A percentile compares a stretch with the other conserved stretches of the same genome.
These are phyloP conservation scores for Rhincodon typus DNA, from an alignment of 2,797 vertebrate species.

Conservation along the genomic window DNA sequence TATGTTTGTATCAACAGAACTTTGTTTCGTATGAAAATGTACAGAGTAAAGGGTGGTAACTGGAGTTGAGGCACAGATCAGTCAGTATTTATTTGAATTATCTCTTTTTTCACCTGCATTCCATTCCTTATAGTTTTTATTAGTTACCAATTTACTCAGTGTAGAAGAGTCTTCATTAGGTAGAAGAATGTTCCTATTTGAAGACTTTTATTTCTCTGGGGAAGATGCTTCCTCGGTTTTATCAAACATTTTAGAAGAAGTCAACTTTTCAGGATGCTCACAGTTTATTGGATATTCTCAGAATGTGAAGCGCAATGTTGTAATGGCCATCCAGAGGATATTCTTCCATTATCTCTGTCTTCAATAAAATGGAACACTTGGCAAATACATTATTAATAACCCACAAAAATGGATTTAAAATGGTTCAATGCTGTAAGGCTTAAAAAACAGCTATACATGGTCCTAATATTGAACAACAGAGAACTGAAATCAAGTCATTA, in stretches of 20 bases:
- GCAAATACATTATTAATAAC: constrained; percentile 23
- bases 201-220: neutral
- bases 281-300: neutral
- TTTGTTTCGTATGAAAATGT: neutral
- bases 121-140: neutral
- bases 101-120: too few relatives aligned
- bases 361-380: neutral
- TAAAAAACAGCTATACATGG: neutral
- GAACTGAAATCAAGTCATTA: neutral
- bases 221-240: neutral
- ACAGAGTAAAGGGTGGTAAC: neutral
- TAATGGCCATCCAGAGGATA: neutral
- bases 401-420: neutral
- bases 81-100: neutral
- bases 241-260: neutral
- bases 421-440: neutral
- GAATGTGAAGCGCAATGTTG: neutral
- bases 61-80: neutral
- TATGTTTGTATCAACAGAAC: neutral
- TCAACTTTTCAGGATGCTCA: neutral
- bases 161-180: neutral
- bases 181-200: neutral
- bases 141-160: neutral
- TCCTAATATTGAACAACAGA: neutral
- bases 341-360: neutral